Base-by-base conservation (phyloP, 23 tunicate species). In the Oikopleura albicans region DNA sequence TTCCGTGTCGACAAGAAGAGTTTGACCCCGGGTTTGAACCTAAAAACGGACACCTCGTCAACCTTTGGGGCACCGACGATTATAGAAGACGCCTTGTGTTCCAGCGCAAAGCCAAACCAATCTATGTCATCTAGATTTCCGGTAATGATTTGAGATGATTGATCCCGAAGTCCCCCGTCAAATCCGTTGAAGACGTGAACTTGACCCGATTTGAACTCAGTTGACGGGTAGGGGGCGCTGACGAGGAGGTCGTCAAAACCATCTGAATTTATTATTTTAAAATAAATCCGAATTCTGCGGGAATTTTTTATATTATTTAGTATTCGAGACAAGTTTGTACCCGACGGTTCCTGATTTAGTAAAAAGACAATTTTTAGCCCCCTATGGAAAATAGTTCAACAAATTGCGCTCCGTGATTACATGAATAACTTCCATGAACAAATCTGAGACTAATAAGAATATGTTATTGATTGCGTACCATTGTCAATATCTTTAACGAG, bases 21-120 rank as follows among this genome's bases (percentile, higher is more conserved):
- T 29, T 71, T 71, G 37, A 71, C 27, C 79, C 4, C 34, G 2
- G 79, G 27, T 31, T 29, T 16, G 37, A 71, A 27, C 4, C 37
- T 37, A 2, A 71, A 12, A 29, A 71, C 31, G 4, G 27, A 16
- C 37, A 71, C 79, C 2, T 71, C 2, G 2, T 71, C 79, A 2
- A 2, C 35, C 37, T 71, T 71, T 29, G 79, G 79, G 4, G 79
- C 33, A 2, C 34, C 27, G 34, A 71, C 37, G 4, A 71, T 29
- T 22, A 71, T 16, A 2, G 27, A 2, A 2, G 4, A 2, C 4
- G 28, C 4, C 2, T 4, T 71, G 79, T 22, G 33, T 2, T 29
- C 79, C 79, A 71, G 2, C 2, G 79, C 33, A 71, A 16, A 71
- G 2, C 79, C 79, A 71, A 12, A 71, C 79, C 79, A 71, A 31